A percentile compares a stretch with the other conserved stretches of the same genome.
Evolutionary conservation across 2,888 invertebrate genomes (phyloP).

Genomic region (Coelopa pilipes): DNA sequence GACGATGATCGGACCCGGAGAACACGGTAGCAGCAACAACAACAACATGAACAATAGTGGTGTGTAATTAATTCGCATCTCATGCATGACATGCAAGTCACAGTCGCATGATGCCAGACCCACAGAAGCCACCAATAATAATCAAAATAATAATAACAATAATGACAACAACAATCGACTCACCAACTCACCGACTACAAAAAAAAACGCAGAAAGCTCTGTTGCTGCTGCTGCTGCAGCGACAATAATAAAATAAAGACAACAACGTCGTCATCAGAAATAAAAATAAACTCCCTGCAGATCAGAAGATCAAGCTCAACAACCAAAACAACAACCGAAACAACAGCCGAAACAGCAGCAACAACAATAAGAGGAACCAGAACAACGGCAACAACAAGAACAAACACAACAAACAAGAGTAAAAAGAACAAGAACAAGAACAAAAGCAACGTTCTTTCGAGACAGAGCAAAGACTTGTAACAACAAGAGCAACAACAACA

Average conservation of each 20-base stretch:
- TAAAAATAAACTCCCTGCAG: slow-evolving; percentile 32
- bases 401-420: slow-evolving; percentile 28
- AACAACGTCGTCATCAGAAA: slow-evolving; percentile 15
- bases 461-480: slow-evolving; percentile 19
- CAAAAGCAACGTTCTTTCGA: slow-evolving; percentile 34
- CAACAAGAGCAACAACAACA: slow-evolving; percentile 5
- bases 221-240: too few species aligned
- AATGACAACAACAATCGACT: background rate
- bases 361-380: slow-evolving; percentile 5
- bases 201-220: background rate
- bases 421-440: slow-evolving; percentile 43
- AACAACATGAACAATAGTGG: background rate
- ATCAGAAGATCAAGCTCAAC: slow-evolving; percentile 36
- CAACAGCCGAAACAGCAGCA: slow-evolving; percentile 43
- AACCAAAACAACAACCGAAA: slow-evolving; percentile 29
- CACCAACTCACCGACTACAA: background rate
- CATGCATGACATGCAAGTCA: slow-evolving; percentile 44
- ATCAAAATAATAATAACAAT: too few species aligned
- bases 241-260: too few species aligned
- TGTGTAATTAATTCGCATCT: slow-evolving; percentile 41
- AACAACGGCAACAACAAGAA: slow-evolving; percentile 17
- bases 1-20: too few species aligned
- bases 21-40: slow-evolving; percentile 30
- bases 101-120: slow-evolving; percentile 27
- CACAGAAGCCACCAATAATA: too few species aligned